Evolutionary conservation across 2,113 vertebrate genomes (phyloP).

Genomic region (Cinclus mexicanus): DNA sequence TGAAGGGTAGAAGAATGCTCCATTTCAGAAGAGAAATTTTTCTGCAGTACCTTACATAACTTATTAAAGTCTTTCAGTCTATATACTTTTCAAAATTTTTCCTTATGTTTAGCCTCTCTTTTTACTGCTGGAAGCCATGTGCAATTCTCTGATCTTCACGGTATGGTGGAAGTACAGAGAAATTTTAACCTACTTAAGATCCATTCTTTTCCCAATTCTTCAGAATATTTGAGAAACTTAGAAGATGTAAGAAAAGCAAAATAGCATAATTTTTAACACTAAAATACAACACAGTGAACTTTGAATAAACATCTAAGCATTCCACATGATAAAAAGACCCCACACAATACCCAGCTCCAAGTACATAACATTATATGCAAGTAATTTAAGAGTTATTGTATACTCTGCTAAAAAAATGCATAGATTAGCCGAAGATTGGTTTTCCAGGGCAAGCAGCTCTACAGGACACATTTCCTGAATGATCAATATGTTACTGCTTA

Average conservation of each 20-base stretch:
- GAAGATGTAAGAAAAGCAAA: neutral
- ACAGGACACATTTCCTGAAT: neutral
- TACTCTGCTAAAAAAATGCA: neutral
- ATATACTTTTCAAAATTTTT: neutral
- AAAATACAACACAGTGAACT: neutral
- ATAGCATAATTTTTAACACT: neutral
- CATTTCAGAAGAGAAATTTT: neutral
- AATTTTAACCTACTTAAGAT: neutral
- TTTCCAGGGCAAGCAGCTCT: neutral
- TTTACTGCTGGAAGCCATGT: neutral
- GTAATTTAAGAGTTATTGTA: neutral
- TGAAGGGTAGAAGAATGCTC: neutral
- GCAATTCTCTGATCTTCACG: neutral
- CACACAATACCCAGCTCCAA: neutral
- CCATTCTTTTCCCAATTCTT: neutral
- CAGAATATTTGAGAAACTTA: neutral
- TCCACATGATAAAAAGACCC: neutral
- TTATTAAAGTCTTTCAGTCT: neutral
- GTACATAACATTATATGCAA: neutral
- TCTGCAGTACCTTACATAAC: neutral
- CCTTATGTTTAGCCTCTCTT: neutral
- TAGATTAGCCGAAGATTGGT: neutral
- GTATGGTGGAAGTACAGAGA: neutral
- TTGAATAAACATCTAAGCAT: neutral
- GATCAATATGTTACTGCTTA: slow-evolving; percentile 11